Evolutionary conservation across 2,113 vertebrate species (phyloP), one percentile per base, ranked within the genome.

Genomic region (Cyanoramphus novaezelandiae): DNA sequence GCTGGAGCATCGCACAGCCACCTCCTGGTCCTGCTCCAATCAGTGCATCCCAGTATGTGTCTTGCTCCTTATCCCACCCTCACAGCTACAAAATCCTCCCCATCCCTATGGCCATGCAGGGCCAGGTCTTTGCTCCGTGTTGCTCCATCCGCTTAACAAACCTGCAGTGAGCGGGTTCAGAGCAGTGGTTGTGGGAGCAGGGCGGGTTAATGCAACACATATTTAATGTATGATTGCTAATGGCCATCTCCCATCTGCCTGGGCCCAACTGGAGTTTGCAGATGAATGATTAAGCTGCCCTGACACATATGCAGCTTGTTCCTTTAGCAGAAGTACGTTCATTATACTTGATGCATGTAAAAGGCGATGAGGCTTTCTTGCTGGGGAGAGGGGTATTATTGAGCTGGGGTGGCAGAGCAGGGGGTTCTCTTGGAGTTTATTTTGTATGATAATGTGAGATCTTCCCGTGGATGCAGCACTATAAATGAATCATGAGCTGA

Each of bases 161-260:
- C 64, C 80, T 44, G 70, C 77, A 52, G 47, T 27, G 37, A 43
- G 84, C 1, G 14, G 37, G 81, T 59, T 55, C 91, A 17, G 81
- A 77, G 77, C 10, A 6, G 50, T 43, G 86, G 91, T 8, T 64
- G 86, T 4, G 52, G 92, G 85, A 95, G 88, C 81, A 65, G 88
- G 2, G 23, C 15, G 33, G 92, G 94, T 97, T 97, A 97, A 96
- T 78, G 90, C 90, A 92, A 80, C 90, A 74, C 93, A 97, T 97
- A 86, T 97, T 97, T 97, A 97, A 97, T 97, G 97, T 95, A 97
- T 97, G 96, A 97, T 95, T 39, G 53, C 88, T 95, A 93, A 97
- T 90, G 91, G 97, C 93, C 92, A 60, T 91, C 92, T 94, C 88
- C 97, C 97, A 97, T 97, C 97, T 97, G 97, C 93, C 88, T 12